These are phyloP conservation scores for Anolis carolinensis DNA, from an alignment of 2,113 vertebrate species.

Conservation along the genomic window DNA sequence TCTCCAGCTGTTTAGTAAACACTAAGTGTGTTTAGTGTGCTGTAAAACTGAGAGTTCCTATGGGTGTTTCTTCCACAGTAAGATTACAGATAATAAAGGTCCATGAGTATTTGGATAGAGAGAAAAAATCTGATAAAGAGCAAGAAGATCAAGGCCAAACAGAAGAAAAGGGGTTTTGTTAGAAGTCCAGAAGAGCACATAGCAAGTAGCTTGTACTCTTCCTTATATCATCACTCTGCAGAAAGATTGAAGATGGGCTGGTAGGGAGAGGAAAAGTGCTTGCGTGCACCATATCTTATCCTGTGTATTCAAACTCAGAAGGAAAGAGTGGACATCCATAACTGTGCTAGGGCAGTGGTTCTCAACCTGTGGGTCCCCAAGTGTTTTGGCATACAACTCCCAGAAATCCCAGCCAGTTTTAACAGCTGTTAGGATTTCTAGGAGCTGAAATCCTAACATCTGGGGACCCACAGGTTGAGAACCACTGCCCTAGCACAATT, in stretches of 20 bases:
- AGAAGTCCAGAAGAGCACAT: not conserved
- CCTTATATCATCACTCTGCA: not conserved
- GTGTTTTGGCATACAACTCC: too few species aligned
- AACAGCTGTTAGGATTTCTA: too few species aligned
- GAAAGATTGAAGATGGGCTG: not conserved
- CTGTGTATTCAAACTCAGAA: not conserved
- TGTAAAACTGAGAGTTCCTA: not conserved
- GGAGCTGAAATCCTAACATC: too few species aligned
- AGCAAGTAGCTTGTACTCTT: too few species aligned
- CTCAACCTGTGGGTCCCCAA: too few species aligned
- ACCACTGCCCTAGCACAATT: not conserved
- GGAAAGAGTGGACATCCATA: not conserved
- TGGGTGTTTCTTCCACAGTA: not conserved
- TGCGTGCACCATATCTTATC: not conserved
- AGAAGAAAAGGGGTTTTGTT: not conserved
- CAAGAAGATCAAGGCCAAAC: not conserved
- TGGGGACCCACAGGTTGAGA: too few species aligned
- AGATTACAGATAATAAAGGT: not conserved
- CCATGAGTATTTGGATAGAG: not conserved
- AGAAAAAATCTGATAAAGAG: not conserved
- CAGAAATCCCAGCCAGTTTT: too few species aligned
- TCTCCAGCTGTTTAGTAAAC: constrained; percentile 30
- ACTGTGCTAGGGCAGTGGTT: not conserved
- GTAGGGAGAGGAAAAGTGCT: not conserved
- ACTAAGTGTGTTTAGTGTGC: not conserved